Base-by-base conservation (phyloP, 1,140 invertebrate genomes). In the Fragariocoptes setiger region DNA sequence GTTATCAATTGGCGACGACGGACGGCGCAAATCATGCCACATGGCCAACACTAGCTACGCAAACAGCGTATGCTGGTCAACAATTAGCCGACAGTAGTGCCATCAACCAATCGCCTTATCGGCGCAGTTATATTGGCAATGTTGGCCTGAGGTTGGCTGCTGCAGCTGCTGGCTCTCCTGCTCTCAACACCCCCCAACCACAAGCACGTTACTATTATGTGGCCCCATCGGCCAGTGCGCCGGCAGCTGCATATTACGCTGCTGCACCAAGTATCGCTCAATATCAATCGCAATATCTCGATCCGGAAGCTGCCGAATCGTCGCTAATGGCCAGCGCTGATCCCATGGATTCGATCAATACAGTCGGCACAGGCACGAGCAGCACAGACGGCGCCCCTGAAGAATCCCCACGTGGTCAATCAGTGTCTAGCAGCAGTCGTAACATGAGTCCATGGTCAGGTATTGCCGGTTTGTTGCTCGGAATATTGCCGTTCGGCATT, bases 401-500 rank as follows among this genome's bases (percentile, higher is more conserved):
- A 31, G 25, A 8, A n/a, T 8, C 8, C 25, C 8, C 25, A 8
- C 8, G 25, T n/a, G 8, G 8, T n/a, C 8, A 8, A 8, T 31
- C 25, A 31, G n/a, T 8, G 25, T 8, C 8, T 31, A n/a, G n/a
- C n/a, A n/a, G n/a, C n/a, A 31, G 25, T n/a, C 8, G n/a, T 8
- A 31, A n/a, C 25, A n/a, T n/a, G 8, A 31, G 8, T 8, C 8
- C 35, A 8, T 43, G 42, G 42, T 21, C 36, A 12, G 37, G 37
- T 16, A 16, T 43, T n/a, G 37, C 42, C 3, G 42, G 42, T 19
- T 38, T 43, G n/a, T 20, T 43, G 12, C 42, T 43, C 2, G 42
- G 42, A 14, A 38, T 43, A 13, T 15, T 43, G 16, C 42, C 42
- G 4, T 36, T 43, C n/a, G 42, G 36, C 2, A 43, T 43, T 31